Conservation (phyloP, 2,797 vertebrate genomes). For the Amphiprion clarkii region DNA sequence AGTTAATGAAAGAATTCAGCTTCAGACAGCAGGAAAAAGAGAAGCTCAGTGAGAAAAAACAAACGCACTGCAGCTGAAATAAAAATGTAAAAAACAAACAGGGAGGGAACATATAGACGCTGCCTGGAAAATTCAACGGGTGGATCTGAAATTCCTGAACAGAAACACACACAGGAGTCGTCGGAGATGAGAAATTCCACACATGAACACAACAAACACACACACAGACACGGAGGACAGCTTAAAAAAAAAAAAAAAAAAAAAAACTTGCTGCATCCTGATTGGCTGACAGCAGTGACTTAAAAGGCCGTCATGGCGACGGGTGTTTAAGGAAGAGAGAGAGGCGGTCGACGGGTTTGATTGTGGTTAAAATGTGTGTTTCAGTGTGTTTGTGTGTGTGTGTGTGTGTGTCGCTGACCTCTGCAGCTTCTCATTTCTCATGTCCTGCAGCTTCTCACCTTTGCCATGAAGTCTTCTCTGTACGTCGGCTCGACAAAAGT, state of each 20-base stretch:
- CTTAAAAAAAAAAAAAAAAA: too few species aligned
- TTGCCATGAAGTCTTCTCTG: conserved; percentile 73
- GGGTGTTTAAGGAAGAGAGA: neutral
- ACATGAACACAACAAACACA: conserved; percentile 45
- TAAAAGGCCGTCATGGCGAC: neutral
- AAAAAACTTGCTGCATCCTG: neutral
- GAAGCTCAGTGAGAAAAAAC: too few species aligned
- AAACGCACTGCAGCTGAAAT: neutral
- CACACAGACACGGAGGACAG: neutral
- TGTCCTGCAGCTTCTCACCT: conserved; percentile 67
- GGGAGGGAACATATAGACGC: neutral
- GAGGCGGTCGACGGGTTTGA: neutral
- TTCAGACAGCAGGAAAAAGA: too few species aligned
- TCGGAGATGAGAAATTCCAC: conserved; percentile 65
- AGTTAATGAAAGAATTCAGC: too few species aligned
- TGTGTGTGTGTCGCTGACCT: conserved; percentile 7
- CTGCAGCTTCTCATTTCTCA: conserved; percentile 44
- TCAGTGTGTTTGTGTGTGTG: conserved; percentile 7
- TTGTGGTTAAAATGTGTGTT: too few species aligned
- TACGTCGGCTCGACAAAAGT: conserved; percentile 73
- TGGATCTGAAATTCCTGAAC: conserved; percentile 57
- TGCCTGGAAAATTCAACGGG: conserved; percentile 59
- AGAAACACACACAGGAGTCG: conserved; percentile 25
- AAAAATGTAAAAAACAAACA: neutral
- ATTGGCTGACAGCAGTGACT: conserved; percentile 19